These are phyloP conservation scores for Pollenia labialis DNA, from an alignment of 2,888 invertebrate genomes.

Conservation along the genomic window DNA sequence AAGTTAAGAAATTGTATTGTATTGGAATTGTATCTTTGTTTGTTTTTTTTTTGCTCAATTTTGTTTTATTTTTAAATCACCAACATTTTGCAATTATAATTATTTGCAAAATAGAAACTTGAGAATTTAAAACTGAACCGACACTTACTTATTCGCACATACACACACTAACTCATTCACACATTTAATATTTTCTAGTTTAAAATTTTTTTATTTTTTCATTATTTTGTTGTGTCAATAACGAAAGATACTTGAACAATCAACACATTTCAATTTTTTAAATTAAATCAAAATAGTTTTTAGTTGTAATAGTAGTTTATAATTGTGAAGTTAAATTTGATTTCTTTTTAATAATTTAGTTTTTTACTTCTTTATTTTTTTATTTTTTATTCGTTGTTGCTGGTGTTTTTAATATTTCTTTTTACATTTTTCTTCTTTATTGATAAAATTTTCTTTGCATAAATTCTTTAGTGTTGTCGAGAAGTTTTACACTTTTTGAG, in stretches of 20 bases:
- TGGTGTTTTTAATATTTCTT: background rate
- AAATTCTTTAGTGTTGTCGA: constrained; percentile 26
- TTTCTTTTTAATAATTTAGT: background rate
- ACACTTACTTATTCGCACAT: background rate
- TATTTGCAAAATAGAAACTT: constrained; percentile 39
- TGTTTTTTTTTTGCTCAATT: background rate
- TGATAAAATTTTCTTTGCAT: constrained; percentile 42
- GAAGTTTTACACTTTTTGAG: constrained; percentile 60
- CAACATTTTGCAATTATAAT: constrained; percentile 51
- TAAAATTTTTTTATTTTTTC: constrained; percentile 43
- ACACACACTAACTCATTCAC: background rate
- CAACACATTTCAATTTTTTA: constrained; percentile 33
- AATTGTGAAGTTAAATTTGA: constrained; percentile 23
- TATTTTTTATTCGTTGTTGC: constrained; percentile 36
- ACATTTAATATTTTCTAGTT: constrained; percentile 8
- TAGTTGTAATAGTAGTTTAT: constrained; percentile 12
- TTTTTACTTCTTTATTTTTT: constrained; percentile 9
- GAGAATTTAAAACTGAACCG: constrained; percentile 25
- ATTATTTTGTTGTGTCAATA: constrained; percentile 55
- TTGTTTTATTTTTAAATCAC: constrained; percentile 51
- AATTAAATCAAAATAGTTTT: constrained; percentile 25
- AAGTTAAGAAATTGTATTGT: constrained; percentile 44
- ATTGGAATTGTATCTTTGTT: background rate
- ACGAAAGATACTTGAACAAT: constrained; percentile 19
- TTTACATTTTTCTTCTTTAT: constrained; percentile 32